phyloP scores from a whole-genome alignment of 2,797 vertebrate species.

The Intellagama lesueurii region DNA sequence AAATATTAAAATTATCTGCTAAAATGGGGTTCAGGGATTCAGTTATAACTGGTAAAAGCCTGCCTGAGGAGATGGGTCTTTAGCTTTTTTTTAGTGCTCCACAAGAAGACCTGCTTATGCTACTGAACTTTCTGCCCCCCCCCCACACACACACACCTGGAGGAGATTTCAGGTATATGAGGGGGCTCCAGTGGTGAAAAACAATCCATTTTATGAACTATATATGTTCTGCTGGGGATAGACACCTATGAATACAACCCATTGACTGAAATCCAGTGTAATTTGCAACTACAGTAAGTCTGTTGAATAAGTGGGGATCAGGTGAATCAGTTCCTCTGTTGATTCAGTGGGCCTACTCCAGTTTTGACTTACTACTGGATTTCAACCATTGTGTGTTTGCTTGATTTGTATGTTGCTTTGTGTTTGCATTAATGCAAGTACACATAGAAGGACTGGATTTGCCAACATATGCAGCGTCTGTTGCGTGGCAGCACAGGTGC shows the following conservation, averaged over 20 bases:
- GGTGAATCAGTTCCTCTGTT: too few relatives aligned
- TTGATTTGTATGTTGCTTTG: background rate
- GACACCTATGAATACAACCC: background rate
- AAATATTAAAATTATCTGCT: too few relatives aligned
- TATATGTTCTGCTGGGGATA: background rate
- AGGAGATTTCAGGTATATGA: background rate
- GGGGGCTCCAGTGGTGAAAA: too few relatives aligned
- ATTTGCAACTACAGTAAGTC: too few relatives aligned
- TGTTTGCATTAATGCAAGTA: background rate
- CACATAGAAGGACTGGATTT: constrained; percentile 10
- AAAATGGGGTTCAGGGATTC: too few relatives aligned
- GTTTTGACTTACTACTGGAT: too few relatives aligned
- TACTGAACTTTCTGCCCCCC: background rate
- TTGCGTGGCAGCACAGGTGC: background rate
- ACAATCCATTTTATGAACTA: background rate
- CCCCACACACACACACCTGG: background rate
- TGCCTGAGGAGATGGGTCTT: too few relatives aligned
- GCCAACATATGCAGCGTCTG: background rate
- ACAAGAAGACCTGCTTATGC: background rate
- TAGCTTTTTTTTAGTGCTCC: background rate
- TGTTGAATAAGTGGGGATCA: too few relatives aligned
- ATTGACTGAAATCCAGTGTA: background rate
- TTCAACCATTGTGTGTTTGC: background rate
- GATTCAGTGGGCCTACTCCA: too few relatives aligned
- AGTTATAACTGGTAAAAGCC: too few relatives aligned